Base-by-base conservation (phyloP, 92 coral and sea anemone genomes). In the Siderastrea siderea region DNA sequence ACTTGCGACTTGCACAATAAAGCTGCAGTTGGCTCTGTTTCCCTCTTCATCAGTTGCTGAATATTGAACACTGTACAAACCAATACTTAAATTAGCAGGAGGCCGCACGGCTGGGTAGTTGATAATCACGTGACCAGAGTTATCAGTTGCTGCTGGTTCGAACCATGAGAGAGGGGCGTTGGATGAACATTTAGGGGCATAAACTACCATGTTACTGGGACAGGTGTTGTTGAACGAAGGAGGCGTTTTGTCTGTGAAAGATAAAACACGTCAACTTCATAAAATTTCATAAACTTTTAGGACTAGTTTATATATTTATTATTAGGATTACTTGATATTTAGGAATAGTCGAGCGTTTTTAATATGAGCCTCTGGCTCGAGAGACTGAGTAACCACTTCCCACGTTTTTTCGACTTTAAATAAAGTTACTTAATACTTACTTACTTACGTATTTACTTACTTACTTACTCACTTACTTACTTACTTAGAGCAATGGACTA, bases 41-140 rank as follows among this genome's bases (percentile, higher is more conserved):
- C 92, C 92, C 43, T 77, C 68, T 67, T 17, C 74, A 85, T 92
- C 95, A 38, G 38, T 55, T n/a, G 95, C 95, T n/a, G 90, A 88
- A 65, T 92, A 92, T 13, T 71, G 78, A 12, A 92, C 65, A 62
- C 74, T 49, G 60, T 84, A 51, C 46, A 78, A 38, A 8, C 95
- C 95, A 5, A 75, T 43, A 43, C 60, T 48, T 3, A 88, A 67
- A 45, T 78, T 67, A 12, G 83, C 71, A 17, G 90, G 92, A 19
- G 95, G 92, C 1, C 79, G 86, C 53, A 84, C 71, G 5, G 46
- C 58, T 1, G 95, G 92, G 71, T 78, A 77, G 43, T 17, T 67
- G 58, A 88, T 47, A 11, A 46, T 46, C 26, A 88, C 90, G 17
- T 69, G 77, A 62, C 87, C 95, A 62, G 95, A 88, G 79, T 92